phyloP scores from a whole-genome alignment of 2,113 vertebrate genomes.

The Syngnathus typhle region DNA sequence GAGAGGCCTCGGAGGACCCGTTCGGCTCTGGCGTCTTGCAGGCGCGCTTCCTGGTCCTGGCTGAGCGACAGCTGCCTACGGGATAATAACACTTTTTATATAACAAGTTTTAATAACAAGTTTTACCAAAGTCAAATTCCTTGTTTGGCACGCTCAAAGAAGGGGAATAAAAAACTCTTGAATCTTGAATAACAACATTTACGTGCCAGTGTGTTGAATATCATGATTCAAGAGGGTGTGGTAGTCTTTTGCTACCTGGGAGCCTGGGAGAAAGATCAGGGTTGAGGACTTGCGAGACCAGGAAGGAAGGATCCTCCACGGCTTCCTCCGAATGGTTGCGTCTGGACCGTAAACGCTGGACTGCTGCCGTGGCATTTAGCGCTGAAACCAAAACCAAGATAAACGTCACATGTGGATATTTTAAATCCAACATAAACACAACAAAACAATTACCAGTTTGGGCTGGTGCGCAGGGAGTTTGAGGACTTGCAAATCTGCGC shows the following conservation, averaged over 20 bases:
- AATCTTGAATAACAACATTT: too few relatives aligned
- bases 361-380: constrained; percentile 77
- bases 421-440: not conserved
- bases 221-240: not conserved
- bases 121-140: too few relatives aligned
- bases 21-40: constrained; percentile 40
- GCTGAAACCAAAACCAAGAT: constrained; percentile 56
- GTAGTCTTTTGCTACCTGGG: constrained; percentile 48
- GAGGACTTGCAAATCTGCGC: constrained; percentile 39
- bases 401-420: not conserved
- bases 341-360: constrained; percentile 69
- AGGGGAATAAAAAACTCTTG: too few relatives aligned
- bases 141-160: too few relatives aligned
- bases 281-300: constrained; percentile 77
- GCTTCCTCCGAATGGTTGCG: constrained; percentile 40
- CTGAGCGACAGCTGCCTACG: constrained; percentile 2
- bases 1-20: constrained; percentile 54
- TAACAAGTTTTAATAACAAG: too few relatives aligned
- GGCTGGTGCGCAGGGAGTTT: constrained; percentile 44
- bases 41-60: constrained; percentile 37
- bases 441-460: constrained; percentile 57
- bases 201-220: not conserved
- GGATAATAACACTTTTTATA: not conserved
- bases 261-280: constrained; percentile 59
- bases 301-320: constrained; percentile 33